Percentiles rank a stretch among this genome's conserved stretches.
phyloP scores from a whole-genome alignment of 2,888 invertebrate species.

The Chelonus formosanus region DNA sequence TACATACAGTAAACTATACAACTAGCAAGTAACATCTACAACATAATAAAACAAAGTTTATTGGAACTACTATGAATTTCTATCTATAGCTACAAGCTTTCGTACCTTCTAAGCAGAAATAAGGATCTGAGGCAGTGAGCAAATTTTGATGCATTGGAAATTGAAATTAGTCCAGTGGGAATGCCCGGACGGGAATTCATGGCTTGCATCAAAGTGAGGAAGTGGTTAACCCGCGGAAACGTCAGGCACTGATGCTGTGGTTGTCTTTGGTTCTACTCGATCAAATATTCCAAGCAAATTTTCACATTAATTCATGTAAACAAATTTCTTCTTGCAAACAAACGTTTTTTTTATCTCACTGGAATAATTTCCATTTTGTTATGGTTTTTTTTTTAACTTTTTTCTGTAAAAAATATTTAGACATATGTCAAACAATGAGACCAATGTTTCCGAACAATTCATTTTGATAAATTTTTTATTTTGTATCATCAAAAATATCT shows the following conservation, averaged over 20 bases:
- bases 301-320: constrained; percentile 1
- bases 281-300: neutral
- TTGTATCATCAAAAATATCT: too few relatives aligned
- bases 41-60: neutral
- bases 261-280: constrained; percentile 8
- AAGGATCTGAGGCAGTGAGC: constrained; percentile 17
- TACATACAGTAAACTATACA: neutral
- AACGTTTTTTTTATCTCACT: too few relatives aligned
- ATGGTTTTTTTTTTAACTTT: too few relatives aligned
- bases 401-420: too few relatives aligned
- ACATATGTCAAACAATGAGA: too few relatives aligned
- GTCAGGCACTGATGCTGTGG: constrained; percentile 17
- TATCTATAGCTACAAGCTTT: neutral
- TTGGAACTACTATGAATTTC: neutral
- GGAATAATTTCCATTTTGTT: too few relatives aligned
- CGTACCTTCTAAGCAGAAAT: neutral
- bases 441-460: too few relatives aligned
- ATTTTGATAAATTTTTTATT: too few relatives aligned
- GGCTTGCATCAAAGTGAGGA: constrained; percentile 31
- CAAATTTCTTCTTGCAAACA: neutral
- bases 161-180: constrained; percentile 26
- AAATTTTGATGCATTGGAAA: constrained; percentile 22
- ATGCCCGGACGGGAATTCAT: constrained; percentile 8
- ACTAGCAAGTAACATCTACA: neutral
- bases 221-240: constrained; percentile 31